Evolutionary conservation across 2,888 invertebrate genomes (phyloP), one percentile per base, ranked within the genome.

Genomic region (Dorcus hopei): DNA sequence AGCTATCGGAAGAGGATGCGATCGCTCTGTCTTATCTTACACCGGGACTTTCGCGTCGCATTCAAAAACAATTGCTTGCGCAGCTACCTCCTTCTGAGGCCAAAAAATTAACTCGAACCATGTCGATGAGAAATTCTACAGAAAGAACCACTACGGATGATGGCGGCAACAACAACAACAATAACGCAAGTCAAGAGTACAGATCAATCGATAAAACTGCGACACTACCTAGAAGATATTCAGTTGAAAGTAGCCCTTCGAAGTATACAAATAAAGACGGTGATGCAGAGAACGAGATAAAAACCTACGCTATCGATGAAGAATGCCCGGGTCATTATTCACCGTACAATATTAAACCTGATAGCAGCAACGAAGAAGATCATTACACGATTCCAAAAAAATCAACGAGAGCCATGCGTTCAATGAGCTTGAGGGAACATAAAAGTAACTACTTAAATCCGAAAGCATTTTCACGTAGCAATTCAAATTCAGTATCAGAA

Each of bases 81-180:
- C 87, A 87, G 74, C 76, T 89, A 72, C 87, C 88, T 64, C 86
- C 88, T 2, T 85, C 84, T 61, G 88, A 89, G 79, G 87, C 87
- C 38, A 81, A 84, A 68, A 81, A 83, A 68, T 75, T 89, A 65
- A 86, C 87, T 58, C 83, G 88, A 69, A 88, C 88, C 57, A 80
- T 88, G 49, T 85, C 85, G 63, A 81, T 83, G 73, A 70, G 74
- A 49, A 73, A 69, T 53, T 61, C 70, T 47, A 69, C 68, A 48
- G 68, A 70, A 45, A 61, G 11, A 54, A 52, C n/a, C 40, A 45
- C 49, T 3, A 19, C 33, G 3, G 14, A 57, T 23, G 52, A 58
- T 33, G 52, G 40, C n/a, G 26, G 14, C 11, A 40, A 52, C 9
- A 55, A 40, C 23, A 56, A 47, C 9, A 39, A 23, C n/a, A 43